phyloP scores from a whole-genome alignment of 2,888 invertebrate species.

The Tinea trinotella region DNA sequence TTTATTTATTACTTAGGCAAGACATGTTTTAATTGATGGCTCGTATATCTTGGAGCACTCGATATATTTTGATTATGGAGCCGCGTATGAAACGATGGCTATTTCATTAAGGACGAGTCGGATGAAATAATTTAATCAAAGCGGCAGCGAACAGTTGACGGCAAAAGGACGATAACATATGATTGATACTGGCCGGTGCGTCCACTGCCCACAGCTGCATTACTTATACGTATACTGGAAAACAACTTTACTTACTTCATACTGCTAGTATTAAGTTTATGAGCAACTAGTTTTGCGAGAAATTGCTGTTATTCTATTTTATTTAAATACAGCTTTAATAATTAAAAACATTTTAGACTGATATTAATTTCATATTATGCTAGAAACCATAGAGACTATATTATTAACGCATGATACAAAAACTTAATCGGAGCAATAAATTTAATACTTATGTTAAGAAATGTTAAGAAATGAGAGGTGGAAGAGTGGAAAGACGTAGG shows the following conservation, averaged over 20 bases:
- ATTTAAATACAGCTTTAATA: no score
- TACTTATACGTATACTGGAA: not conserved
- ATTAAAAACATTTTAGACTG: no score
- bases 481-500: constrained; percentile 19
- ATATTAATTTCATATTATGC: no score
- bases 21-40: constrained; percentile 15
- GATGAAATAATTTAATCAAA: constrained; percentile 66
- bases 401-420: not conserved
- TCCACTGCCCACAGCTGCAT: constrained; percentile 4
- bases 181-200: constrained; percentile 51
- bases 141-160: constrained; percentile 35
- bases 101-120: constrained; percentile 58
- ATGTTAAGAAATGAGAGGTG: constrained; percentile 10
- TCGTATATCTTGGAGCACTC: constrained; percentile 3
- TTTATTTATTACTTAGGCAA: constrained; percentile 10
- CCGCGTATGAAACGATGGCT: constrained; percentile 26
- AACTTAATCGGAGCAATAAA: constrained; percentile 8
- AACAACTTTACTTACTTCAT: not conserved
- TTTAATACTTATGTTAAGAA: constrained; percentile 8
- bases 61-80: constrained; percentile 17
- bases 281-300: not conserved
- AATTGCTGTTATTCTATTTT: not conserved
- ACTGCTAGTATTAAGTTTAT: not conserved
- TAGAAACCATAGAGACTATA: no score
- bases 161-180: constrained; percentile 60